Evolutionary conservation across 2,888 invertebrate genomes (phyloP).

Genomic region (Pasiphila rectangulata): DNA sequence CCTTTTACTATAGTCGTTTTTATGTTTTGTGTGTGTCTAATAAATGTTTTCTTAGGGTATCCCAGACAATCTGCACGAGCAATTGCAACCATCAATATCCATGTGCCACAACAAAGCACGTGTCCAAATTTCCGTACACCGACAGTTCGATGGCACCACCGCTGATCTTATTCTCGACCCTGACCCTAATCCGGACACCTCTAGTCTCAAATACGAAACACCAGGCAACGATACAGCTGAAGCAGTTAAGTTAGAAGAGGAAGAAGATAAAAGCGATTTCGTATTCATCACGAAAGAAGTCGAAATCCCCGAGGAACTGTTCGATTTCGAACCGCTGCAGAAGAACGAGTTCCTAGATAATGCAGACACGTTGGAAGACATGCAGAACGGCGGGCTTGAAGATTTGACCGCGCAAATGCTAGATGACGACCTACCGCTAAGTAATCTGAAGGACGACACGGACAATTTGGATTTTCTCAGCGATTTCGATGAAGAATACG

Average conservation of each 20-base stretch:
- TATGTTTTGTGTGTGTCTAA: neutral
- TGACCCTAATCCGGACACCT: conserved; percentile 6
- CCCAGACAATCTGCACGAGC: conserved; percentile 13
- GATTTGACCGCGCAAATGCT: neutral
- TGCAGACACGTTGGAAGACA: neutral
- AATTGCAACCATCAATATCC: neutral
- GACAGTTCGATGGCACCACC: neutral
- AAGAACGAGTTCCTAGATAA: conserved; percentile 12
- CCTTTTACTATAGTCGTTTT: no score
- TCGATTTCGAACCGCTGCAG: conserved; percentile 5
- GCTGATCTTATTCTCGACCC: neutral
- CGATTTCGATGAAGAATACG: neutral
- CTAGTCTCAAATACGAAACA: neutral
- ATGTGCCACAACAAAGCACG: conserved; percentile 5
- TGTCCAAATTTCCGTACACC: conserved; percentile 5
- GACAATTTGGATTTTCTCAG: conserved; percentile 7
- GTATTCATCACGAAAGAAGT: conserved; percentile 11
- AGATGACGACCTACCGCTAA: conserved; percentile 16
- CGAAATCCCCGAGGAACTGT: neutral
- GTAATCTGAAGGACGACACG: conserved; percentile 17
- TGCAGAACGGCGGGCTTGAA: conserved; percentile 7
- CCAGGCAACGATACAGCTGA: no score
- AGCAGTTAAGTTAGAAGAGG: conserved; percentile 11
- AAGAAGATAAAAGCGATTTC: conserved; percentile 4
- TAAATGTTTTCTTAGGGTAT: conserved; percentile 1